These are phyloP conservation scores for Euwallacea similis DNA, from an alignment of 1,140 invertebrate species.

Conservation along the genomic window DNA sequence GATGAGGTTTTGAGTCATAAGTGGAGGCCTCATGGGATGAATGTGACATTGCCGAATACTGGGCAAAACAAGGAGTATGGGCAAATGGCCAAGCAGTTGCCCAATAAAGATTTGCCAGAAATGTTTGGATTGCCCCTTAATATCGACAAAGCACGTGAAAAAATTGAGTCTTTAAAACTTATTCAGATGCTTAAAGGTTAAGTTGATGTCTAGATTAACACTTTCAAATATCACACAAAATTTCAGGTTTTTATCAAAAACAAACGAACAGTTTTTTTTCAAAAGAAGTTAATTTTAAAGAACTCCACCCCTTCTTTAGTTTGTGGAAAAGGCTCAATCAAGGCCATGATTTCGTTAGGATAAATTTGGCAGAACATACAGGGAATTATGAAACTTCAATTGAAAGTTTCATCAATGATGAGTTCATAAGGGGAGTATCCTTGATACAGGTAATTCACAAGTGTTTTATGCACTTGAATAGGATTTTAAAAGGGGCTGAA, in stretches of 20 bases:
- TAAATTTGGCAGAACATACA: constrained; percentile 49
- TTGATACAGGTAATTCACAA: constrained; percentile 60
- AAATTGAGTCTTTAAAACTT: constrained; percentile 65
- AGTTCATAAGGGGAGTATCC: constrained; percentile 58
- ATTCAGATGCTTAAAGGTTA: constrained; percentile 67
- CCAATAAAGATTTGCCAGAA: constrained; percentile 68
- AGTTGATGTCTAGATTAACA: background rate
- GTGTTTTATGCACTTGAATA: constrained; percentile 63
- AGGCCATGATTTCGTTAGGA: constrained; percentile 51
- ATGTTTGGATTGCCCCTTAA: constrained; percentile 82
- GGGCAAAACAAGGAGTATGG: constrained; percentile 62
- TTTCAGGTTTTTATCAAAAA: constrained; percentile 42
- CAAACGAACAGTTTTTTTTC: constrained; percentile 2
- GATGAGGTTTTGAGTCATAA: constrained; percentile 61
- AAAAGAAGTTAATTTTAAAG: constrained; percentile 50
- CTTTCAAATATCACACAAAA: background rate
- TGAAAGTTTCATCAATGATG: constrained; percentile 59
- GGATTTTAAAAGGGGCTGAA: constrained; percentile 63
- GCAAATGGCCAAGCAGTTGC: constrained; percentile 63
- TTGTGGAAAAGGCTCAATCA: constrained; percentile 76
- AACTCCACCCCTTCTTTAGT: constrained; percentile 68
- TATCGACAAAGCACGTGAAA: constrained; percentile 77
- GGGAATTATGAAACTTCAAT: constrained; percentile 55
- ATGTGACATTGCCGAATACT: constrained; percentile 58
- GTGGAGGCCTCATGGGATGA: constrained; percentile 60